These are phyloP conservation scores for Myopa tessellatipennis DNA, from an alignment of 2,888 invertebrate species.

Conservation along the genomic window DNA sequence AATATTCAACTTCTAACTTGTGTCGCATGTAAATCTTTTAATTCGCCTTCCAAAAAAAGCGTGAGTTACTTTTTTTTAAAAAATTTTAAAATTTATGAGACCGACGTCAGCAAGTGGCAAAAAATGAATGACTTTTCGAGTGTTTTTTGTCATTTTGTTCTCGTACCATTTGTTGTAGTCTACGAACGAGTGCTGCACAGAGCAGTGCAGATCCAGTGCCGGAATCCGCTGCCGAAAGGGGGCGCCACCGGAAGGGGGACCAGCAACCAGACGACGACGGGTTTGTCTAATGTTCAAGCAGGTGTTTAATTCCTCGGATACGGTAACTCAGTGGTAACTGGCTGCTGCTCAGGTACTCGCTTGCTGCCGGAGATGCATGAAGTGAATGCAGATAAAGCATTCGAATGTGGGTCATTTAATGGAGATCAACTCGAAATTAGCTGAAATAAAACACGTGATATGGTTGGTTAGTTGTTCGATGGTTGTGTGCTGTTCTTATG, in stretches of 20 bases:
- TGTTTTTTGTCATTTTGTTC: constrained; percentile 30
- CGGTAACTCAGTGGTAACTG: not conserved
- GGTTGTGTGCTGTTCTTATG: too few species aligned
- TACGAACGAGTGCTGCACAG: not conserved
- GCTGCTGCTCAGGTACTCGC: not conserved
- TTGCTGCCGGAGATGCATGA: not conserved
- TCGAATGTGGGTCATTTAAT: constrained; percentile 14
- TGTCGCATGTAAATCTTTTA: too few species aligned
- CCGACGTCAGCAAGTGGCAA: constrained; percentile 33
- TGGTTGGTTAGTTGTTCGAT: not conserved
- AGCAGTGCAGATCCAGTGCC: not conserved
- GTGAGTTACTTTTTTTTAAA: not conserved
- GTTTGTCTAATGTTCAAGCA: constrained; percentile 21
- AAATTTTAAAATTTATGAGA: constrained; percentile 37
- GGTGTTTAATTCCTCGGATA: constrained; percentile 28
- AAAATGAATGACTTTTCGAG: constrained; percentile 41
- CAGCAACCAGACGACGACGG: not conserved
- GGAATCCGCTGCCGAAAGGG: not conserved
- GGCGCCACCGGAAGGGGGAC: not conserved
- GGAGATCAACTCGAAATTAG: constrained; percentile 11
- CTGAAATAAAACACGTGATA: not conserved
- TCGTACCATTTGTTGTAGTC: constrained; percentile 20
- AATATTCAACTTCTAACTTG: too few species aligned
- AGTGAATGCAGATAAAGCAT: constrained; percentile 2
- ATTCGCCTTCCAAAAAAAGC: not conserved